phyloP scores from a whole-genome alignment of 2,888 invertebrate species.

The Lithosia quadra region DNA sequence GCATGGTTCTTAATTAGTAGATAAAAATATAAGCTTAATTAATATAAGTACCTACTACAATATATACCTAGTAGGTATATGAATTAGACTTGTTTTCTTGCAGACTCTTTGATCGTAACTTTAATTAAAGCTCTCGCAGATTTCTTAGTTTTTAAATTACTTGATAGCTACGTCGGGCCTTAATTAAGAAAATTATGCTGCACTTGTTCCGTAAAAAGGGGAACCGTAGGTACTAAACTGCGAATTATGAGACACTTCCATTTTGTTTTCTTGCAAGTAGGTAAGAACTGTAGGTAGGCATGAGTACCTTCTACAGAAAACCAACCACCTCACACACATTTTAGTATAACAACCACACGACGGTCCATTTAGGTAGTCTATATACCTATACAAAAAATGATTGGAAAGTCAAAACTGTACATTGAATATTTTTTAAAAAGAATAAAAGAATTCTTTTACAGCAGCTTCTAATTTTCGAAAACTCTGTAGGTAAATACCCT shows the following conservation, averaged over 20 bases:
- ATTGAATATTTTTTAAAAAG: too few species aligned
- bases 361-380: too few species aligned
- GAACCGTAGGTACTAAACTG: conserved; percentile 14
- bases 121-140: conserved; percentile 64
- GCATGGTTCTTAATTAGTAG: not conserved
- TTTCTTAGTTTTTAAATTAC: conserved; percentile 63
- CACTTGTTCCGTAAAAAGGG: conserved; percentile 41
- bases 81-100: conserved; percentile 8
- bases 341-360: too few species aligned
- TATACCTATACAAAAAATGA: too few species aligned
- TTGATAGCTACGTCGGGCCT: conserved; percentile 52
- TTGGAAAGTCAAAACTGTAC: too few species aligned
- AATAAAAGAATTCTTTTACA: too few species aligned
- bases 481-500: too few species aligned
- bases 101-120: conserved; percentile 57
- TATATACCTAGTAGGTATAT: not conserved
- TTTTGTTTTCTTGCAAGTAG: not conserved
- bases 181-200: conserved; percentile 62
- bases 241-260: conserved; percentile 16
- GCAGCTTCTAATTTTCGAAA: too few species aligned
- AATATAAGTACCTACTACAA: too few species aligned
- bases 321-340: not conserved
- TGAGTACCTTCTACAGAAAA: not conserved
- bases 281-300: too few species aligned
- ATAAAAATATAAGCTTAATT: not conserved